Evolutionary conservation across 1,140 invertebrate species (phyloP), one percentile per base, ranked within the genome.

Genomic region (Plutomurus gul): DNA sequence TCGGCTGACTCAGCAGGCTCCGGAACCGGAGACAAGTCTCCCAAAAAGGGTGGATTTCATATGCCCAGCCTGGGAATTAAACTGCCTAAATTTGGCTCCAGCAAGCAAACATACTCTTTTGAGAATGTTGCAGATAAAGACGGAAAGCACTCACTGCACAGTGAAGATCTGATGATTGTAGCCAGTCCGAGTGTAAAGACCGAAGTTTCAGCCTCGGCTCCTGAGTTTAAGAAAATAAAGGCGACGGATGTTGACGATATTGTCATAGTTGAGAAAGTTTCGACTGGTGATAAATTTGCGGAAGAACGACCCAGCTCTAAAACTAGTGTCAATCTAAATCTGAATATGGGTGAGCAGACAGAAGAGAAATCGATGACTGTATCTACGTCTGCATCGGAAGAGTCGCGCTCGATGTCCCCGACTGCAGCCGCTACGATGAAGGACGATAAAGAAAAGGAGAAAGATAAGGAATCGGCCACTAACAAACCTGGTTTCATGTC

Each of bases 41-140:
- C 47, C 13, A 78, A 78, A 78, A 74, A 56, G 33, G 37, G 40
- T 36, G 78, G 78, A 16, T 81, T 82, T 37, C 79, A 78, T 33
- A 78, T 82, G 75, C 81, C 78, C 25, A 72, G 51, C 49, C 30
- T 81, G 25, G 80, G 80, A 79, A 79, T 82, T 33, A 83, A 81
- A 78, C 47, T 82, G 1, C 82, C 82, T 16, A 80, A 80, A 76
- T 82, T 82, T 74, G 79, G 78, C 18, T 72, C 70, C 40, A 83
- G 78, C 49, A 82, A 83, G 71, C 80, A 83, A 65, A 81, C 74
- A 8, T 81, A 81, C 40, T 81, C 80, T 10, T 81, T 81, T 73
- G 81, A 82, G 39, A 77, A 77, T 39, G 43, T 37, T 7, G 72
- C 56, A 49, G 73, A 77, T 25, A 65, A 70, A 27, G 75, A 75